A percentile compares a stretch with the other conserved stretches of the same genome.
Conservation (phyloP, 2,113 vertebrate genomes). For the Danionella cerebrum region DNA sequence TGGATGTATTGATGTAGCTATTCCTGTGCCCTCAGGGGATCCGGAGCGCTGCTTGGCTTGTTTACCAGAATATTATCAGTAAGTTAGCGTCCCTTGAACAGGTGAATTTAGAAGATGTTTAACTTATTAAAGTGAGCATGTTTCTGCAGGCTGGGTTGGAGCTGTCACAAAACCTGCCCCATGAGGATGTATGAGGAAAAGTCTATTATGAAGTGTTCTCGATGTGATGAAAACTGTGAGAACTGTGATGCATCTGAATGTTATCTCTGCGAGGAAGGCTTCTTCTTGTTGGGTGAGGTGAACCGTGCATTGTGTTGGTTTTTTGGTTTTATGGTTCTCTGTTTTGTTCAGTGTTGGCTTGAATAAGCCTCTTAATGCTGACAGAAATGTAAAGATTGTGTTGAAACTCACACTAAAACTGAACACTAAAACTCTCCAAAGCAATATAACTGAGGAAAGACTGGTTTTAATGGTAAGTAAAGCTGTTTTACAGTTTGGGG, state of each 20-base stretch:
- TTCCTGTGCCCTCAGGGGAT: conserved; percentile 34
- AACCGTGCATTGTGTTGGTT: background rate
- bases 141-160: conserved; percentile 62
- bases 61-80: conserved; percentile 57
- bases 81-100: conserved; percentile 37
- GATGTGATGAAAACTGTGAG: conserved; percentile 63
- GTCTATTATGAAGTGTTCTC: conserved; percentile 53
- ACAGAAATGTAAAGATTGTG: too few relatives aligned
- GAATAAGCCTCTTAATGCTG: background rate
- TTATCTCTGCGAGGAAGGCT: conserved; percentile 71
- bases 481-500: too few relatives aligned
- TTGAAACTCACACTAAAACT: too few relatives aligned
- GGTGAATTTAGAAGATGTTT: too few relatives aligned
- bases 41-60: conserved; percentile 50
- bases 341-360: background rate
- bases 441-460: too few relatives aligned
- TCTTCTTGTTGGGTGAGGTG: conserved; percentile 70
- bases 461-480: too few relatives aligned
- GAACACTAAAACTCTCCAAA: too few relatives aligned
- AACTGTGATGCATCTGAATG: conserved; percentile 73
- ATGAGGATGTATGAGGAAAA: conserved; percentile 67
- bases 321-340: background rate
- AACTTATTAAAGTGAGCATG: too few relatives aligned
- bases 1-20: too few relatives aligned
- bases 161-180: conserved; percentile 75